A percentile compares a stretch with the other conserved stretches of the same genome.
These are phyloP conservation scores for Masticophis lateralis DNA, from an alignment of 2,797 vertebrate species.

Conservation along the genomic window DNA sequence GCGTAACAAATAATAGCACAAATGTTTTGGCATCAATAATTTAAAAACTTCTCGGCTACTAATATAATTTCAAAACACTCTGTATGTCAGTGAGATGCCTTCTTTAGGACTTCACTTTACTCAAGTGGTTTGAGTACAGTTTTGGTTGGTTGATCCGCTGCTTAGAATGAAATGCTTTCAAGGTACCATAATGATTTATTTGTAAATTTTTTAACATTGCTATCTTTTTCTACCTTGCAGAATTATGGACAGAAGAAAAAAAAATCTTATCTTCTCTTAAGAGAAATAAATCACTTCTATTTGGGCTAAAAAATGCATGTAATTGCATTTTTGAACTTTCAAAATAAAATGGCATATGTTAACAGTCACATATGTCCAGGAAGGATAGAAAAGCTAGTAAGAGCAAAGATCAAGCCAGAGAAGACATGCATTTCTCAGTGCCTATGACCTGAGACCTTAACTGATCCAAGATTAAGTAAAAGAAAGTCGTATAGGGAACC, in stretches of 20 bases:
- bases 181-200: background rate
- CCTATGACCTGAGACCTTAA: background rate
- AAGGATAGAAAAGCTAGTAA: background rate
- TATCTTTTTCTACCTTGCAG: background rate
- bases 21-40: background rate
- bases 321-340: background rate
- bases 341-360: background rate
- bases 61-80: background rate
- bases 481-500: background rate
- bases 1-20: background rate
- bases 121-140: background rate
- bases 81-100: background rate
- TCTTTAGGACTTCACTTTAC: background rate
- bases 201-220: background rate
- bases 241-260: background rate
- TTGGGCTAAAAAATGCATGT: background rate
- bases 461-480: background rate
- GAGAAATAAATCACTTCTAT: background rate
- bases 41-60: background rate
- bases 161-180: background rate
- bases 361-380: background rate
- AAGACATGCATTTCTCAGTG: background rate
- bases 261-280: background rate
- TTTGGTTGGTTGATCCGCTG: background rate
- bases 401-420: background rate